Evolutionary conservation across 64 coral and sea anemone species (phyloP).

Genomic region (Catalaphyllia jardinei): DNA sequence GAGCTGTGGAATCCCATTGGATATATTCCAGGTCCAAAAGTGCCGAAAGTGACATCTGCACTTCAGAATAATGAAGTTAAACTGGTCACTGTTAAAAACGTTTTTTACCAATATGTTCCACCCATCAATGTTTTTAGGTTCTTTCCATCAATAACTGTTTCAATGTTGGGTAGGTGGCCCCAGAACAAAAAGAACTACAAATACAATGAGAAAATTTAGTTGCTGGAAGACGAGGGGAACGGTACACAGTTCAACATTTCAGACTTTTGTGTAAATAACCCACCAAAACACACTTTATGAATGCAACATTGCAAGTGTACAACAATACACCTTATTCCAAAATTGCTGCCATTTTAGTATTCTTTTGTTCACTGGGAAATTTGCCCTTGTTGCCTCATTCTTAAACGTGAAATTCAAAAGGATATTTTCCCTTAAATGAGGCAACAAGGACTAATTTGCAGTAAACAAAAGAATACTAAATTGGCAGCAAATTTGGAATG

Average conservation of each 20-base stretch:
- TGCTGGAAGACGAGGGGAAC: not conserved
- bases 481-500: not conserved
- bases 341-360: too few species aligned
- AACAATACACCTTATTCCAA: too few species aligned
- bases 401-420: too few species aligned
- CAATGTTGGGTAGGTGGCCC: slow-evolving; percentile 32
- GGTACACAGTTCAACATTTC: not conserved
- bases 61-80: slow-evolving; percentile 8
- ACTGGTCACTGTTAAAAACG: slow-evolving; percentile 35
- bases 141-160: slow-evolving; percentile 20
- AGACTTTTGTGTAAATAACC: too few species aligned
- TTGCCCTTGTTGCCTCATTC: too few species aligned
- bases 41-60: slow-evolving; percentile 31
- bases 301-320: too few species aligned
- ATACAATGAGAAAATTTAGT: slow-evolving; percentile 54
- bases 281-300: too few species aligned
- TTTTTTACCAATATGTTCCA: slow-evolving; percentile 40
- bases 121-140: not conserved
- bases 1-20: slow-evolving; percentile 32
- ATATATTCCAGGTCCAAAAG: slow-evolving; percentile 47
- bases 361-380: too few species aligned
- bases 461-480: too few species aligned
- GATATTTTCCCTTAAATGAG: too few species aligned
- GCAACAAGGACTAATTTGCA: too few species aligned
- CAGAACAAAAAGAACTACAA: slow-evolving; percentile 34